Conservation (phyloP, 2,888 invertebrate genomes). For the Lepidochrysops patricia region DNA sequence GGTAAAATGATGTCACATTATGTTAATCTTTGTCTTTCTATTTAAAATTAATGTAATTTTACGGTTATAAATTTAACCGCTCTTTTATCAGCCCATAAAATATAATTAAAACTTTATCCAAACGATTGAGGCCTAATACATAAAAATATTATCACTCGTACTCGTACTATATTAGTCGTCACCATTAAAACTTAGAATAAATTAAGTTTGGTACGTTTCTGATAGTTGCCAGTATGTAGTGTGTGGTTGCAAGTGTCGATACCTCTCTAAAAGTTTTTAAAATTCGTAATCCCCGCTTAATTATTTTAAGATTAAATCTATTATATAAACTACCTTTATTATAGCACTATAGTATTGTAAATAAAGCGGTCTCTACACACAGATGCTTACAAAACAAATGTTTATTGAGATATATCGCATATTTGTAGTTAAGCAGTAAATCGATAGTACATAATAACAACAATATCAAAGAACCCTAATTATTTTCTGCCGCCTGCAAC, state of each 20-base stretch:
- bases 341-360: constrained; percentile 52
- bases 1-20: neutral
- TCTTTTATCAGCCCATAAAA: neutral
- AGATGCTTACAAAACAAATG: constrained; percentile 51
- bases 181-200: neutral
- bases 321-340: constrained; percentile 36
- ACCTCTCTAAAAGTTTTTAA: constrained; percentile 46
- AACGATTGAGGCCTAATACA: neutral
- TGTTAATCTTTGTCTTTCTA: neutral
- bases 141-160: neutral
- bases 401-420: constrained; percentile 51
- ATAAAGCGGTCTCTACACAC: constrained; percentile 51
- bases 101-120: neutral
- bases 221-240: constrained; percentile 52
- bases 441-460: constrained; percentile 68
- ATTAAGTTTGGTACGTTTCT: constrained; percentile 17
- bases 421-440: constrained; percentile 64
- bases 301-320: constrained; percentile 46
- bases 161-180: constrained; percentile 2
- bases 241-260: constrained; percentile 54
- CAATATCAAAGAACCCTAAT: constrained; percentile 66
- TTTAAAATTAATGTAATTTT: neutral
- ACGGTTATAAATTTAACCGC: neutral
- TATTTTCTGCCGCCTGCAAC: constrained; percentile 46
- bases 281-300: constrained; percentile 52